Evolutionary conservation across 2,888 invertebrate species (phyloP).

Genomic region (Cyclophora albipunctata): DNA sequence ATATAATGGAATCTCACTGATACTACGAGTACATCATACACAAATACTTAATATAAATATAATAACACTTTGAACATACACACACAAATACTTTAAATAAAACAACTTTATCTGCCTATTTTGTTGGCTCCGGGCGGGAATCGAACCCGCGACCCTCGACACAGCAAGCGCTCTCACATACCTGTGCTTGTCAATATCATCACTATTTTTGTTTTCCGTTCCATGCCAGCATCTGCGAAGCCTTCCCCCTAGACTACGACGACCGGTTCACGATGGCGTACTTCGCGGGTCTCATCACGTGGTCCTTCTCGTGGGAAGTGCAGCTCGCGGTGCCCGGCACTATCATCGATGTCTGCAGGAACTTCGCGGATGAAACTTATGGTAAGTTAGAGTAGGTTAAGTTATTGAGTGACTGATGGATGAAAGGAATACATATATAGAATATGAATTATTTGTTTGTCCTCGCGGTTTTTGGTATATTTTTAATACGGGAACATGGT

Average conservation of each 20-base stretch:
- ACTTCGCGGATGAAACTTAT: conserved; percentile 37
- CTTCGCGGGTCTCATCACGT: conserved; percentile 55
- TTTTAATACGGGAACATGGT: background rate
- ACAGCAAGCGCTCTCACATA: no score
- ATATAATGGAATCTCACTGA: no score
- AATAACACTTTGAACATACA: no score
- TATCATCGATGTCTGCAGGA: conserved; percentile 39
- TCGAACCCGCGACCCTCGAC: no score
- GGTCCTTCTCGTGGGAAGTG: conserved; percentile 53
- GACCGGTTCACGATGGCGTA: conserved; percentile 47
- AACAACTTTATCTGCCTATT: no score
- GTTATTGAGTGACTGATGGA: background rate
- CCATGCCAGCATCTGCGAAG: conserved; percentile 38
- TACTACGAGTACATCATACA: no score
- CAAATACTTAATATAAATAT: no score
- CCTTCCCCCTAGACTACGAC: conserved; percentile 39
- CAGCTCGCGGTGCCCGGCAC: conserved; percentile 51
- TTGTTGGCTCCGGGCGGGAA: no score
- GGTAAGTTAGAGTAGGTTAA: conserved; percentile 29
- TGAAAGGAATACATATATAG: background rate
- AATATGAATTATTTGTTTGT: background rate
- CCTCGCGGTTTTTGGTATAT: background rate
- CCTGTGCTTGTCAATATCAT: no score
- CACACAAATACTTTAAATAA: no score
- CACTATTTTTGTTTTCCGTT: no score